Evolutionary conservation across 1,140 invertebrate genomes (phyloP).

Genomic region (Eufriesea mexicana): DNA sequence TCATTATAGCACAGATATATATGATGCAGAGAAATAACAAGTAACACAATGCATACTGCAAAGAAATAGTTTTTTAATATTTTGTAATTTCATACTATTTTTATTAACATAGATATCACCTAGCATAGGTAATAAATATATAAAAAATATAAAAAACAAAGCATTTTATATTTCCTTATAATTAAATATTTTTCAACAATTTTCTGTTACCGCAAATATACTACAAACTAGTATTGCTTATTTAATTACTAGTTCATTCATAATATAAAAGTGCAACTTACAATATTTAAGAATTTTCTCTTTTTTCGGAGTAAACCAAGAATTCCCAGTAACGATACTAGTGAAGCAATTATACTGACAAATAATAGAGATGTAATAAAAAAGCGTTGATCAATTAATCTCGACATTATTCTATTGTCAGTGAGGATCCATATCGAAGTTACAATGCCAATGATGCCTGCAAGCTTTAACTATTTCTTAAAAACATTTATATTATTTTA

Average conservation of each 20-base stretch:
- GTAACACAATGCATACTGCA: slow-evolving; percentile 64
- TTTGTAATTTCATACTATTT: not conserved
- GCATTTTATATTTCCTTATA: too few species aligned
- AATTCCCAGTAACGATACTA: slow-evolving; percentile 62
- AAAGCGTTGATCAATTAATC: slow-evolving; percentile 65
- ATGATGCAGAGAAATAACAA: slow-evolving; percentile 53
- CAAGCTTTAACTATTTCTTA: slow-evolving; percentile 53
- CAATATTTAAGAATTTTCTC: slow-evolving; percentile 56
- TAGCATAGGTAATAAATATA: too few species aligned
- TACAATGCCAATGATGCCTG: slow-evolving; percentile 61
- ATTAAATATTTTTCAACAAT: too few species aligned
- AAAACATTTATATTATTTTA: not conserved
- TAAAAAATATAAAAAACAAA: too few species aligned
- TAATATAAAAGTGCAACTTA: slow-evolving; percentile 37
- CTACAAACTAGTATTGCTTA: too few species aligned
- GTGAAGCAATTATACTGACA: slow-evolving; percentile 47
- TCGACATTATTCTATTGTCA: slow-evolving; percentile 64
- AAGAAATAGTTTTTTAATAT: slow-evolving; percentile 3
- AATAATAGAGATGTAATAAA: slow-evolving; percentile 63
- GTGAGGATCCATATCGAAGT: slow-evolving; percentile 68
- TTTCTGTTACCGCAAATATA: too few species aligned
- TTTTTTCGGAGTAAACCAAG: slow-evolving; percentile 61
- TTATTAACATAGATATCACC: too few species aligned
- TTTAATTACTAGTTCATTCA: not conserved
- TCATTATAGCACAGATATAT: slow-evolving; percentile 64